These are phyloP conservation scores for Exephanes ischioxanthus DNA, from an alignment of 2,888 invertebrate genomes.

Conservation along the genomic window DNA sequence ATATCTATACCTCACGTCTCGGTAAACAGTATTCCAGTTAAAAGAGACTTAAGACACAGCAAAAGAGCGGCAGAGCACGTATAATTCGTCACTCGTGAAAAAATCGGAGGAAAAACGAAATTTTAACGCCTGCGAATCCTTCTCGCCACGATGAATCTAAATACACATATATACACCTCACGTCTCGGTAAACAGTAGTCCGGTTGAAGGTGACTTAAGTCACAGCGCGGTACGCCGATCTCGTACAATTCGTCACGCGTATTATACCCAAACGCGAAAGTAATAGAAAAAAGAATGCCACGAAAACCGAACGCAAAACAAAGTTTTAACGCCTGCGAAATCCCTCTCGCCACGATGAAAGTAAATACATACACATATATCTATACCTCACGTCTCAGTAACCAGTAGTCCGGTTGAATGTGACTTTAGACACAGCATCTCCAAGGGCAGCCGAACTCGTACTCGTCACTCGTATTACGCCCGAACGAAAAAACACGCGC, in stretches of 20 bases:
- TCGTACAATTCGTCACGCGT: not conserved
- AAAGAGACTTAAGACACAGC: not conserved
- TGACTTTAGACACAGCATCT: not conserved
- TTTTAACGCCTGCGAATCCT: not conserved
- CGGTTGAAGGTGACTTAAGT: not conserved
- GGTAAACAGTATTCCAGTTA: not conserved
- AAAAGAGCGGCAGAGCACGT: not conserved
- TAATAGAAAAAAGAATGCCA: not conserved
- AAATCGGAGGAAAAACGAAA: no score
- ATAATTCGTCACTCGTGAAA: not conserved
- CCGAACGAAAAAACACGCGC: not conserved
- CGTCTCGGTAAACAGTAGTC: slow-evolving; percentile 1
- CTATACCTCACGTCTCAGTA: not conserved
- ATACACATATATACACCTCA: not conserved
- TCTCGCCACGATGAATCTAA: not conserved
- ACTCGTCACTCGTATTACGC: not conserved
- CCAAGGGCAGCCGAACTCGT: not conserved
- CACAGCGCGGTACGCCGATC: not conserved
- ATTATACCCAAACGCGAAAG: not conserved
- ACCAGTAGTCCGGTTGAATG: not conserved
- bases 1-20: not conserved
- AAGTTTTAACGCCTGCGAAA: not conserved
- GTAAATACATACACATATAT: not conserved
- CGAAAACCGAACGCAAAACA: no score
- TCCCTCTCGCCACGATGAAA: not conserved